Conservation (phyloP, 2,888 invertebrate species). For the Mayetiola destructor region DNA sequence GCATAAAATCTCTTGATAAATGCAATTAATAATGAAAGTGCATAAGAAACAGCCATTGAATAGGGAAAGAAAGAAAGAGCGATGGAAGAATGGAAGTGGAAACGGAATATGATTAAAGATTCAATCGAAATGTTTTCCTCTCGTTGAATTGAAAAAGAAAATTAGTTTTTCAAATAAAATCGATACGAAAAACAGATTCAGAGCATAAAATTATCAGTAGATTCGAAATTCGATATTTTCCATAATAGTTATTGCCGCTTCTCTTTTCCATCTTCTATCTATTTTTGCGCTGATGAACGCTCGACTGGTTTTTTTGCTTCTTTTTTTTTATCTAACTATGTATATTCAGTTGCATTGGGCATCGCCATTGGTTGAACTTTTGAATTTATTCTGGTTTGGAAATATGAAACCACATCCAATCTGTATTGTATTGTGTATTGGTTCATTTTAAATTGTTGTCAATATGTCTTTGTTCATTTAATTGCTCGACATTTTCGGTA, state of each 20-base stretch:
- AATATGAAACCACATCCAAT: too few species aligned
- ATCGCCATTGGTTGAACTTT: too few species aligned
- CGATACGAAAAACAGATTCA: neutral
- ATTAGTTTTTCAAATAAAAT: too few species aligned
- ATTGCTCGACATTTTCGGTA: neutral
- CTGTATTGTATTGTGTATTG: neutral
- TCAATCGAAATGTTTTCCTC: too few species aligned
- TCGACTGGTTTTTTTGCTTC: neutral
- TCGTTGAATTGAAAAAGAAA: conserved; percentile 8
- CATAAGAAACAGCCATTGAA: neutral
- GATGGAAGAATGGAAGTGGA: too few species aligned
- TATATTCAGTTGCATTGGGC: neutral
- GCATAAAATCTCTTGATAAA: too few species aligned
- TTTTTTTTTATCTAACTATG: neutral
- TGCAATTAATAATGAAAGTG: conserved; percentile 12
- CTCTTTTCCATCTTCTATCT: too few species aligned
- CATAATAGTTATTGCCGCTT: neutral
- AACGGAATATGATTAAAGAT: too few species aligned
- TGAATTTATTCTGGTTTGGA: too few species aligned
- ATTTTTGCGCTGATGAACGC: neutral
- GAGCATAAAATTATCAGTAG: neutral
- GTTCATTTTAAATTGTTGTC: neutral
- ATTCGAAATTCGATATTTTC: too few species aligned
- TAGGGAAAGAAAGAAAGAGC: neutral
- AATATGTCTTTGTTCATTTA: neutral